Evolutionary conservation across 2,113 vertebrate genomes (phyloP).

Genomic region (human): GRCh38 chr17:33253501-33254000

Average conservation of each 20-base stretch:
- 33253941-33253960: not conserved
- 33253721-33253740: not conserved
- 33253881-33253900: not conserved
- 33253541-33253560: constrained; percentile 30
- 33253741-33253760: not conserved
- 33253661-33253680: not conserved
- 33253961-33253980: not conserved
- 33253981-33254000: not conserved
- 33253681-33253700: not conserved
- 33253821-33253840: not conserved
- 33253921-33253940: not conserved
- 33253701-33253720: not conserved
- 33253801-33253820: not conserved
- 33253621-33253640: not conserved
- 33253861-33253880: not conserved
- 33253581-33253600: not conserved
- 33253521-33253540: constrained; percentile 21
- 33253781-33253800: not conserved
- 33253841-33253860: not conserved
- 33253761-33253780: not conserved
- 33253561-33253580: not conserved
- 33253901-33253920: not conserved
- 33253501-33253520: constrained; percentile 49
- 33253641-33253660: not conserved
- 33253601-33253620: not conserved